Percentiles rank a stretch among this genome's conserved stretches.
Evolutionary conservation across 1,140 invertebrate species (phyloP).

Genomic region (Drosophila virilis): DNA sequence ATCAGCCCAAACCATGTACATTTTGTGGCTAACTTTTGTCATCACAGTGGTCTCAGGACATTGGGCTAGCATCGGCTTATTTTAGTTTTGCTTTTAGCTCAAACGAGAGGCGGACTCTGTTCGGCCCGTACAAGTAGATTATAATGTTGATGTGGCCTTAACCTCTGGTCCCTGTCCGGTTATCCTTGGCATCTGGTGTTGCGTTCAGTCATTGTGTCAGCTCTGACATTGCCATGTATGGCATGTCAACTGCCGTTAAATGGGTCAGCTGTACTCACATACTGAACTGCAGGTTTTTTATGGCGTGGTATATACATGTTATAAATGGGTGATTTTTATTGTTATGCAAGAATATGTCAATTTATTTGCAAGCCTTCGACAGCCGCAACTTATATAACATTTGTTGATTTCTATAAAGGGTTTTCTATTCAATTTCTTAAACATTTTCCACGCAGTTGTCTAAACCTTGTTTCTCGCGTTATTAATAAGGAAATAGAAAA

Average conservation of each 20-base stretch:
- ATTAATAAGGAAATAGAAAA: background rate
- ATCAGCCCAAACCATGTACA: background rate
- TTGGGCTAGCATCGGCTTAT: conserved; percentile 22
- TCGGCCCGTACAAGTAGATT: conserved; percentile 24
- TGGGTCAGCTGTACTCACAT: conserved; percentile 47
- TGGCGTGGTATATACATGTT: background rate
- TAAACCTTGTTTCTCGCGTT: background rate
- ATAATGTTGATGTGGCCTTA: conserved; percentile 33
- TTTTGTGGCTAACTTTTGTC: conserved; percentile 24
- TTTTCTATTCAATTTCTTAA: background rate
- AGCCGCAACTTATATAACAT: too few species aligned
- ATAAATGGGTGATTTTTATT: too few species aligned
- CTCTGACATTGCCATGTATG: conserved; percentile 35
- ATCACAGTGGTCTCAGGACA: conserved; percentile 12
- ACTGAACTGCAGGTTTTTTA: background rate
- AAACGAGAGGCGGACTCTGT: conserved; percentile 5
- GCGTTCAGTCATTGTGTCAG: conserved; percentile 12
- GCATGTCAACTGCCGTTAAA: conserved; percentile 49
- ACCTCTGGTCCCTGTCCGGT: background rate
- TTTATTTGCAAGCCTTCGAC: too few species aligned
- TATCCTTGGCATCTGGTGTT: conserved; percentile 8
- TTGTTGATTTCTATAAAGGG: too few species aligned
- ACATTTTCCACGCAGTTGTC: background rate
- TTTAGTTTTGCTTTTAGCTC: conserved; percentile 24
- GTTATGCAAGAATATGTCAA: too few species aligned